phyloP scores from a whole-genome alignment of 2,113 vertebrate species.

The Callionymus lyra region DNA sequence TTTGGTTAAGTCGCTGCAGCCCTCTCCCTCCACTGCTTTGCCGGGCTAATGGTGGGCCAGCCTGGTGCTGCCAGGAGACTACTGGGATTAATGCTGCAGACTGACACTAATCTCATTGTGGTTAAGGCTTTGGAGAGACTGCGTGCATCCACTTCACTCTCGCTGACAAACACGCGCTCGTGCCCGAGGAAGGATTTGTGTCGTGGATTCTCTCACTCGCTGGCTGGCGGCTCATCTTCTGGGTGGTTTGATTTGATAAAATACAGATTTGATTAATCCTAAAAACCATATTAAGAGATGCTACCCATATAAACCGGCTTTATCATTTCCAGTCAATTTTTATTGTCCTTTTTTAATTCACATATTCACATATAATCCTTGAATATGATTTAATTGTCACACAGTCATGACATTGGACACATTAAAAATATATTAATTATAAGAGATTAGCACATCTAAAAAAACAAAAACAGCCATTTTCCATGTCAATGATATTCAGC shows the following conservation, averaged over 20 bases:
- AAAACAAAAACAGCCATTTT: slow-evolving; percentile 17
- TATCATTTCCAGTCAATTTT: no score
- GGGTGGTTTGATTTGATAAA: slow-evolving; percentile 17
- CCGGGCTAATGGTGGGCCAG: slow-evolving; percentile 41
- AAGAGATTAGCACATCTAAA: slow-evolving; percentile 16
- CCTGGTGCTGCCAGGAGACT: slow-evolving; percentile 41
- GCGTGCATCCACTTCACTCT: slow-evolving; percentile 51
- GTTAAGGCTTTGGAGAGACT: slow-evolving; percentile 59
- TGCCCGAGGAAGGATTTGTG: slow-evolving; percentile 23
- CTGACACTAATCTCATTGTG: slow-evolving; percentile 68
- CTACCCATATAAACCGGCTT: no score
- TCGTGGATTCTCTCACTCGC: slow-evolving; percentile 18
- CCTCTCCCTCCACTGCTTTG: slow-evolving; percentile 41
- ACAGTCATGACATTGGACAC: slow-evolving; percentile 15
- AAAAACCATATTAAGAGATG: no score
- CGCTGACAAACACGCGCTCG: slow-evolving; percentile 30
- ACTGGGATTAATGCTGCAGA: slow-evolving; percentile 61
- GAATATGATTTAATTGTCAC: no score
- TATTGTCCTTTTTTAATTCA: no score
- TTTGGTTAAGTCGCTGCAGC: slow-evolving; percentile 37
- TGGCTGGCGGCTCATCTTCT: slow-evolving; percentile 11
- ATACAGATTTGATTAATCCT: no score
- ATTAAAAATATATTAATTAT: slow-evolving; percentile 9
- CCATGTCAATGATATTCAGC: slow-evolving; percentile 12
- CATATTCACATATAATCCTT: no score